Evolutionary conservation across 2,888 invertebrate genomes (phyloP).

Genomic region (Magallana nippona): DNA sequence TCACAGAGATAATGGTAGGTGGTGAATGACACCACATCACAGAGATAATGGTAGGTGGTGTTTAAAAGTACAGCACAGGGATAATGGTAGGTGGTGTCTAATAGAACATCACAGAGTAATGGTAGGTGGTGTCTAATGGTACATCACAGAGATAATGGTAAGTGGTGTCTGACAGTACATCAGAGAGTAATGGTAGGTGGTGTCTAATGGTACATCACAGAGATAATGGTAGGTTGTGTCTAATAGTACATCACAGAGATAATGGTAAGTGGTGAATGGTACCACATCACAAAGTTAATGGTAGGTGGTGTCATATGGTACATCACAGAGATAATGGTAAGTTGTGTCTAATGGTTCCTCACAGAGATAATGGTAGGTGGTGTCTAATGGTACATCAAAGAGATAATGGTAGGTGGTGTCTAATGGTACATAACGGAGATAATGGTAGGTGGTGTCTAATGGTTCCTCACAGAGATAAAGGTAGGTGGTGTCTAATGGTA

Average conservation of each 20-base stretch:
- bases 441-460: neutral
- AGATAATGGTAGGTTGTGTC: neutral
- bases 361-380: neutral
- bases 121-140: neutral
- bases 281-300: neutral
- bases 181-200: too few relatives aligned
- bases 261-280: neutral
- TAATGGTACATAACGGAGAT: neutral
- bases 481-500: neutral
- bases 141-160: too few relatives aligned
- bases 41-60: neutral
- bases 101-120: neutral
- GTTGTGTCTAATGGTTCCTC: conserved; percentile 12
- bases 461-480: neutral
- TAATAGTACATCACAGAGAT: neutral
- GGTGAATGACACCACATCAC: neutral
- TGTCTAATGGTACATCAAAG: neutral
- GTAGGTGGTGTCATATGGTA: conserved; percentile 49
- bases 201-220: neutral
- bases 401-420: neutral
- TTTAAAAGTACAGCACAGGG: neutral
- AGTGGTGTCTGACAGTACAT: too few relatives aligned
- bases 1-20: neutral
- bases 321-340: conserved; percentile 78
- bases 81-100: neutral